Conservation (phyloP, 2,888 invertebrate genomes). For the Sarcophaga carnaria region DNA sequence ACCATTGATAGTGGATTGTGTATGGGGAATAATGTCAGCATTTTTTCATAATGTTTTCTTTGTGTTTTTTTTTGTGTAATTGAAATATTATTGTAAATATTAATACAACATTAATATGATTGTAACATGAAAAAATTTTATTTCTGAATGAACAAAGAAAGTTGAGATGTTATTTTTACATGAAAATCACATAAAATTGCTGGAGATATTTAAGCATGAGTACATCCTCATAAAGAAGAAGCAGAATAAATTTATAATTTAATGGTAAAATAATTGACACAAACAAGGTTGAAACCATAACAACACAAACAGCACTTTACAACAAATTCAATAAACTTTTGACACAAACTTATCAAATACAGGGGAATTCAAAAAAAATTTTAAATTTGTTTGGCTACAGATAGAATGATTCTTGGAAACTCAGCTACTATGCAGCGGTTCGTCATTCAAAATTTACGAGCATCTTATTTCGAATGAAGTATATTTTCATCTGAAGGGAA, state of each 20-base stretch:
- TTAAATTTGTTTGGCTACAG: too few relatives aligned
- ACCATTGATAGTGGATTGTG: neutral
- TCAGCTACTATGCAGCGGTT: too few relatives aligned
- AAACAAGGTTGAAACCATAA: constrained; percentile 10
- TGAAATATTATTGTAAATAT: neutral
- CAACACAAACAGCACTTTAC: neutral
- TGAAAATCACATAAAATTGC: neutral
- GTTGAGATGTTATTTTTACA: neutral
- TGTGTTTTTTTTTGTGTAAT: neutral
- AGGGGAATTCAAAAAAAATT: too few relatives aligned
- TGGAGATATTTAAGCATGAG: neutral
- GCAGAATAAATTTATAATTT: constrained; percentile 21
- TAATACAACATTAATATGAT: neutral
- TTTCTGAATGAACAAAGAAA: neutral
- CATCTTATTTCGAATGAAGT: too few relatives aligned
- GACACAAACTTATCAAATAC: neutral
- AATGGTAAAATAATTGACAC: constrained; percentile 44
- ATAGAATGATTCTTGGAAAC: too few relatives aligned
- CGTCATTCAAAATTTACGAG: too few relatives aligned
- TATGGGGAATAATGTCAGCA: neutral
- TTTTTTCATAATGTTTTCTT: neutral
- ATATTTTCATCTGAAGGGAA: too few relatives aligned
- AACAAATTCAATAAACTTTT: neutral
- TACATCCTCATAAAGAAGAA: neutral
- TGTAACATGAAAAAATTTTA: neutral